Evolutionary conservation across 2,797 vertebrate genomes (phyloP), one percentile per base, ranked within the genome.

Genomic region (Trichosurus vulpecula): DNA sequence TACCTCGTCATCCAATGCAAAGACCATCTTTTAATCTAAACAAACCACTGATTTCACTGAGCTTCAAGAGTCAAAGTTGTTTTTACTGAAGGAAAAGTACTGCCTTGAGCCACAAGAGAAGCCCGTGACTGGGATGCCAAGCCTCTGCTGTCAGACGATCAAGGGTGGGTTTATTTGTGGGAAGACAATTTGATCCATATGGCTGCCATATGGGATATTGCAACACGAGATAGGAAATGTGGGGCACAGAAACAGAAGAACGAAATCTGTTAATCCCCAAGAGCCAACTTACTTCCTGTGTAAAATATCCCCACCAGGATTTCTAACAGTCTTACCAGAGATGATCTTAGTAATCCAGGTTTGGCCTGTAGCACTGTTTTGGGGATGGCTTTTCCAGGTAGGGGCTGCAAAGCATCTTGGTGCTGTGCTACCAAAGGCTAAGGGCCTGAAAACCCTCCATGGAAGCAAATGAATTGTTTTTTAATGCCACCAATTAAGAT

Each of bases 161-260:
- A 11, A 35, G 22, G 66, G 87, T 16, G 51, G 90, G 25, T 31
- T 57, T 30, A 52, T 92, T 25, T 8, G 9, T 56, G 52, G 27
- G 92, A 94, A 92, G 90, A 90, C 52, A 93, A 94, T n/a, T n/a
- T 53, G n/a, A 47, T 52, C 14, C 53, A 25, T 89, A 52, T 91
- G 92, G 54, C 54, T 91, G 95, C 93, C 95, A 96, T 54, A 4
- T 95, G 93, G 94, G 53, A 95, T 89, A 27, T 52, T 52, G 81
- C 81, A 94, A 91, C 25, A 12, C 0, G 22, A n/a, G 51, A 53
- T 92, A 87, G 97, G 89, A 92, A 53, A 91, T 91, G 54, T 87
- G 74, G 96, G 96, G 95, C 74, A 95, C 90, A 94, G 95, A 97
- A 96, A 98, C 6, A 98, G 95, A 96, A 94, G 98, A 98, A 98